phyloP scores from a whole-genome alignment of 2,113 vertebrate genomes.

The Psittacus erithacus region DNA sequence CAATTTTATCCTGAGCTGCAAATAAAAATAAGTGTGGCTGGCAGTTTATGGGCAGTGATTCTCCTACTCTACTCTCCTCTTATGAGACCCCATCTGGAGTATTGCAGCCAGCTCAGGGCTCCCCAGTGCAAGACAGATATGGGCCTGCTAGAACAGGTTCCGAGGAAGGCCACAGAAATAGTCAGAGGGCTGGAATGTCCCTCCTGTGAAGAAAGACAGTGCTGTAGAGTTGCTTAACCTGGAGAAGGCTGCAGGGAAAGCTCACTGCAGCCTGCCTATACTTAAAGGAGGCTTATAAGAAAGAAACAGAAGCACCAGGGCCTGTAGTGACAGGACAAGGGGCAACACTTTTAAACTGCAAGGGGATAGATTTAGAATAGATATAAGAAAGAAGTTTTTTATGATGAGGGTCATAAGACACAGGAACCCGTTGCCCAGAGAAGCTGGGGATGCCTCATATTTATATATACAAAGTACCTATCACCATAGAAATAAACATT shows the following conservation, averaged over 20 bases:
- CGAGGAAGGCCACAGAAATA: neutral
- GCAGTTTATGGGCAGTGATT: neutral
- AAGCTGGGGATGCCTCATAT: neutral
- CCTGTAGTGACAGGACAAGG: neutral
- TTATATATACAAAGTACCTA: too few relatives aligned
- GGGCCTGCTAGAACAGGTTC: neutral
- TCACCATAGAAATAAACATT: too few relatives aligned
- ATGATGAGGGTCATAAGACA: neutral
- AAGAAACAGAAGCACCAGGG: neutral
- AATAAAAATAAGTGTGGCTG: neutral
- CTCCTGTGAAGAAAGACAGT: neutral
- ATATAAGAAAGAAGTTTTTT: neutral
- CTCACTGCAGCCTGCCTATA: neutral
- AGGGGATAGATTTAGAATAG: neutral
- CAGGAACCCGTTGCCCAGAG: neutral
- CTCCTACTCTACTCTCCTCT: accelerated
- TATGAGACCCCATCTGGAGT: neutral
- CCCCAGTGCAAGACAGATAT: neutral
- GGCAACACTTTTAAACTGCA: neutral
- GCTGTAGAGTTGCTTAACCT: neutral
- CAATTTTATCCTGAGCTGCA: neutral
- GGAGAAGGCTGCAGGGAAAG: neutral
- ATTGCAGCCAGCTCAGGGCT: neutral
- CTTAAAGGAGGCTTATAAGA: neutral
- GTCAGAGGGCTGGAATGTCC: neutral